Evolutionary conservation across 2,113 vertebrate species (phyloP).

Genomic region (Pogona vitticeps): DNA sequence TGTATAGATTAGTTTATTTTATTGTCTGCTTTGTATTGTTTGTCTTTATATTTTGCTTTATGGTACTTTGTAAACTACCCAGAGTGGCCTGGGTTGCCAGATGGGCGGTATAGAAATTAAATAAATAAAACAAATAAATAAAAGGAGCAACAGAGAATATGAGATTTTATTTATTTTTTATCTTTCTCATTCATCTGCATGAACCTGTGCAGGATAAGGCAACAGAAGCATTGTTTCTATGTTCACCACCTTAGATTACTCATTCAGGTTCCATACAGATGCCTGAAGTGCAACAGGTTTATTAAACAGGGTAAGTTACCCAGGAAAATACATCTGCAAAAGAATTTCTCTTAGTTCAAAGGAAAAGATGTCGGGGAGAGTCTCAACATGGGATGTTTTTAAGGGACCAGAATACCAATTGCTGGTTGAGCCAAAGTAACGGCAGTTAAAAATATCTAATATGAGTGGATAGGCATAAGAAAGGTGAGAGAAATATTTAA

Average conservation of each 20-base stretch:
- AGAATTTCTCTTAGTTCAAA: not conserved
- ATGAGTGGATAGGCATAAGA: no score
- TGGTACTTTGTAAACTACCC: no score
- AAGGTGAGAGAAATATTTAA: no score
- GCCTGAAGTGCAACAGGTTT: not conserved
- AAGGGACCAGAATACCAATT: no score
- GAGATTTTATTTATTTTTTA: not conserved
- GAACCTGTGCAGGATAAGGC: not conserved
- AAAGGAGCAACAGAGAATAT: not conserved
- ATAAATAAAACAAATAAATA: not conserved
- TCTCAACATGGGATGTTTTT: no score
- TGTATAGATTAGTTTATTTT: no score
- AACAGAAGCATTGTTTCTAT: not conserved
- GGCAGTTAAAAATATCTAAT: no score
- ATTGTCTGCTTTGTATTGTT: no score
- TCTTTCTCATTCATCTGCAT: not conserved
- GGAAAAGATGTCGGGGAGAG: not conserved
- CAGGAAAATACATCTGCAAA: not conserved
- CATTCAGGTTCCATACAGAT: not conserved
- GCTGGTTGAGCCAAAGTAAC: no score
- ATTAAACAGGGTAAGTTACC: not conserved
- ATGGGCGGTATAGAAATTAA: no score
- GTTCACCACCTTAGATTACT: not conserved
- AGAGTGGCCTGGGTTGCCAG: no score
- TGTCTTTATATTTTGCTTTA: no score